phyloP scores from a whole-genome alignment of 2,797 vertebrate species.

The Loriculus beryllinus region DNA sequence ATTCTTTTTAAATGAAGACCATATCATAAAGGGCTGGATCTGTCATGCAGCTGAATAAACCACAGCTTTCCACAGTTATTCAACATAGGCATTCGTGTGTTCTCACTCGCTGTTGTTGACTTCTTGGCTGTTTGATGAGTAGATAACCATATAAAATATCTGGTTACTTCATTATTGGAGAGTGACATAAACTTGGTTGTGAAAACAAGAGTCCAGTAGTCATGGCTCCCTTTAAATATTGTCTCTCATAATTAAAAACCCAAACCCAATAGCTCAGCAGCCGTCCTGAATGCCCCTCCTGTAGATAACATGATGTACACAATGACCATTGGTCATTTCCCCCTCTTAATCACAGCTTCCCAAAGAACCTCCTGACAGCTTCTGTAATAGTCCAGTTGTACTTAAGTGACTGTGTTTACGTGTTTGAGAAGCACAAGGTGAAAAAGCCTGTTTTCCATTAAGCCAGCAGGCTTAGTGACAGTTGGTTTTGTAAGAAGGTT shows the following conservation, averaged over 20 bases:
- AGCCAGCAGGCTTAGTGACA: neutral
- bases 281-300: neutral
- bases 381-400: neutral
- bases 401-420: neutral
- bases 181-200: conserved; percentile 33
- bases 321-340: neutral
- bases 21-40: conserved; percentile 61
- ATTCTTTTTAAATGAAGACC: conserved; percentile 67
- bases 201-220: conserved; percentile 24
- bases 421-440: conserved; percentile 12
- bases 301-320: neutral
- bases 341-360: neutral
- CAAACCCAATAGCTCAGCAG: neutral
- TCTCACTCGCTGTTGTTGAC: conserved; percentile 33
- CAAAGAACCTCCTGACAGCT: neutral
- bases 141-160: conserved; percentile 36
- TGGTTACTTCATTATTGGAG: conserved; percentile 35
- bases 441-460: conserved; percentile 35
- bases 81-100: neutral
- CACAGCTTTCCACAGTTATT: neutral
- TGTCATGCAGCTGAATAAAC: conserved; percentile 32
- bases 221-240: conserved; percentile 4
- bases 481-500: conserved; percentile 9
- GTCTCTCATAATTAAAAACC: neutral
- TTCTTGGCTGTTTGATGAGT: conserved; percentile 24